Conservation (phyloP, 2,797 vertebrate genomes). For the Buphagus erythrorhynchus region DNA sequence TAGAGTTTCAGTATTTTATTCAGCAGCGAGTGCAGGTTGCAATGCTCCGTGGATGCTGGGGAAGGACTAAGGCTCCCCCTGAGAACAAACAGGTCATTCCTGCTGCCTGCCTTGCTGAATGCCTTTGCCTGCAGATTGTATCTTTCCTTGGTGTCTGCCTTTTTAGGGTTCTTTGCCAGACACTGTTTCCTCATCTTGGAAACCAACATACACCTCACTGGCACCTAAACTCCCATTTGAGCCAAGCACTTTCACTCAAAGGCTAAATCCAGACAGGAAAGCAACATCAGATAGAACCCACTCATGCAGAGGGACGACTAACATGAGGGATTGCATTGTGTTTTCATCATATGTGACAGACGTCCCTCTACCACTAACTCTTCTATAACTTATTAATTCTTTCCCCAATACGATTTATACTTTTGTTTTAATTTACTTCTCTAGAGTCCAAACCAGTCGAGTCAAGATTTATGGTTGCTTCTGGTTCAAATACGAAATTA, state of each 20-base stretch:
- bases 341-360: neutral
- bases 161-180: neutral
- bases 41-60: neutral
- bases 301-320: neutral
- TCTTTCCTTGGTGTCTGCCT: neutral
- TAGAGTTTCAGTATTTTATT: neutral
- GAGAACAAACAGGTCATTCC: fast-evolving
- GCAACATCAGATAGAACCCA: neutral
- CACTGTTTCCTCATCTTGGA: neutral
- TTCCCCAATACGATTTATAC: neutral
- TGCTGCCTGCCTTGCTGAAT: neutral
- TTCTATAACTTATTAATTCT: neutral
- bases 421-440: neutral
- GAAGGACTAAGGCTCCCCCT: neutral
- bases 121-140: neutral
- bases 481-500: neutral
- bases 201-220: neutral
- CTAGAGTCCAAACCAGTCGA: neutral
- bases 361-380: neutral
- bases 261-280: neutral
- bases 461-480: neutral
- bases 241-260: neutral
- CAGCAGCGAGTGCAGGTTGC: fast-evolving
- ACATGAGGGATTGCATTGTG: neutral
- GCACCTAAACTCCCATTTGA: neutral